phyloP scores from a whole-genome alignment of 1,140 invertebrate species.

The Penaeus japonicus region DNA sequence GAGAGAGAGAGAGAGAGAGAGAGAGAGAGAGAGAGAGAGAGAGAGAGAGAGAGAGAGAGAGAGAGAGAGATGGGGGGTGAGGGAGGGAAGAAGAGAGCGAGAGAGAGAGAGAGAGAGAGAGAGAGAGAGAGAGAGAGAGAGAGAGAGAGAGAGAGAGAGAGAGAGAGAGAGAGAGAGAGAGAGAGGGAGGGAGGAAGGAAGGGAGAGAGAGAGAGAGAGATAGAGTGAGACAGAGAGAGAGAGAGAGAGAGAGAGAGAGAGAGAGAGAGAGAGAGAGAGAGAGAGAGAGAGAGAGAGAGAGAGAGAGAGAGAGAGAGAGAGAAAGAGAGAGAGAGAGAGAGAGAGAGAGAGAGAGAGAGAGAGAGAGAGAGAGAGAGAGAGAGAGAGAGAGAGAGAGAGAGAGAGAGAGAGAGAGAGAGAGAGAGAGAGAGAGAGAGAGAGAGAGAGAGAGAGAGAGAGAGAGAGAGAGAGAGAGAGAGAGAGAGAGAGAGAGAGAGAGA shows the following conservation, averaged over 20 bases:
- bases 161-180: no score
- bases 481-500: neutral
- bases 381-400: neutral
- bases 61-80: no score
- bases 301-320: neutral
- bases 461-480: neutral
- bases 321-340: neutral
- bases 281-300: neutral
- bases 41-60: no score
- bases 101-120: no score
- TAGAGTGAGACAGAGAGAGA: neutral
- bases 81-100: no score
- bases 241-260: neutral
- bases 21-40: no score
- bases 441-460: neutral
- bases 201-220: conserved; percentile 4
- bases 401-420: neutral
- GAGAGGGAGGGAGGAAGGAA: neutral
- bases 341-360: neutral
- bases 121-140: no score
- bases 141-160: no score
- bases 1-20: no score
- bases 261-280: neutral
- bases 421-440: neutral
- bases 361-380: neutral